Percentiles rank a stretch among this genome's conserved stretches.
These are phyloP conservation scores for Gulo gulo DNA, from an alignment of 2,113 vertebrate species.

Conservation along the genomic window DNA sequence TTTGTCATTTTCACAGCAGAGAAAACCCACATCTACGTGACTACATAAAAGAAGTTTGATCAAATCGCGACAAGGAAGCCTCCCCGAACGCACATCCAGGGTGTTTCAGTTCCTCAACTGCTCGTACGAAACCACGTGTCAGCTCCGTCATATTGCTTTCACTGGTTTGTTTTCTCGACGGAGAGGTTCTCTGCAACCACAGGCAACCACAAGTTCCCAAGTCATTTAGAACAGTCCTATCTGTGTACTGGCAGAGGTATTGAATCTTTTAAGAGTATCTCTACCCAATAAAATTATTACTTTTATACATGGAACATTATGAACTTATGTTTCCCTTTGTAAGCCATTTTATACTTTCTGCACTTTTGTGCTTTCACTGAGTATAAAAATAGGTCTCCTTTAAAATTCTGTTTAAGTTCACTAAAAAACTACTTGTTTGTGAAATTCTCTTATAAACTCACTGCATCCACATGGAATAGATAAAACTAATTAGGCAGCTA, in stretches of 20 bases:
- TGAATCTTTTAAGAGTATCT: constrained; percentile 82
- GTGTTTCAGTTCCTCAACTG: constrained; percentile 64
- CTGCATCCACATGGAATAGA: constrained; percentile 87
- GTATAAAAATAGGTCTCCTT: constrained; percentile 90
- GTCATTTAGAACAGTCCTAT: constrained; percentile 79
- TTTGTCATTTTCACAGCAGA: constrained; percentile 66
- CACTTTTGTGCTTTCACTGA: constrained; percentile 89
- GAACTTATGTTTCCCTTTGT: constrained; percentile 86
- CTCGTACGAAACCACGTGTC: constrained; percentile 79
- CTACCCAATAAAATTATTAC: constrained; percentile 85
- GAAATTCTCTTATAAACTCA: constrained; percentile 91
- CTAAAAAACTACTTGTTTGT: constrained; percentile 91
- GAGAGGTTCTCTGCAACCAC: constrained; percentile 81
- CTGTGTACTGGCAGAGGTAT: constrained; percentile 84
- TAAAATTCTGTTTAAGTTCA: constrained; percentile 89
- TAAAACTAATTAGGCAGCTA: constrained; percentile 87
- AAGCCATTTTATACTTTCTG: constrained; percentile 88
- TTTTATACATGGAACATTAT: constrained; percentile 86
- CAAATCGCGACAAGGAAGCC: constrained; percentile 81
- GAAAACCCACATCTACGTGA: constrained; percentile 71
- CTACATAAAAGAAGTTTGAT: constrained; percentile 81
- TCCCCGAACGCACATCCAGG: constrained; percentile 80
- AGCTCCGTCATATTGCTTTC: constrained; percentile 80
- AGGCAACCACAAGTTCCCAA: constrained; percentile 79
- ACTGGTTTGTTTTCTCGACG: constrained; percentile 75